Evolutionary conservation across 2,113 vertebrate species (phyloP).

Genomic region (Coracopsis vasa): DNA sequence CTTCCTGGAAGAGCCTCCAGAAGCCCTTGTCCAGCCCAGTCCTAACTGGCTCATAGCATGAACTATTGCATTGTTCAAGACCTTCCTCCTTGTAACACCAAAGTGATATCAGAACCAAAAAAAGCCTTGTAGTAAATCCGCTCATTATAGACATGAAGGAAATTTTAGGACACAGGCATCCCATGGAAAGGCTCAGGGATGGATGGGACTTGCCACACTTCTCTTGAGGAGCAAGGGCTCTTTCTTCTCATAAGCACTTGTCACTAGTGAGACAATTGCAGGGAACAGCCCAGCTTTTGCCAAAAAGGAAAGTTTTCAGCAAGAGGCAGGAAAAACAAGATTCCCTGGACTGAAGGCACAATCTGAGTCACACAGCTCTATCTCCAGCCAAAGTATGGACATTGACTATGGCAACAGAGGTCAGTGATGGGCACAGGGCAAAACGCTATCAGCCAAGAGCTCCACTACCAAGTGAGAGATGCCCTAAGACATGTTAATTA

Average conservation of each 20-base stretch:
- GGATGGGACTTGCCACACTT: not conserved
- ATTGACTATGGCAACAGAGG: not conserved
- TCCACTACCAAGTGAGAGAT: not conserved
- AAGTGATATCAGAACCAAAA: not conserved
- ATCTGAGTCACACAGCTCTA: not conserved
- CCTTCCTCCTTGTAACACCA: not conserved
- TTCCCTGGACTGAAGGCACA: not conserved
- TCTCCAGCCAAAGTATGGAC: not conserved
- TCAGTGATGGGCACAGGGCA: not conserved
- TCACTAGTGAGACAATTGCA: not conserved
- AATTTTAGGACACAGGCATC: not conserved
- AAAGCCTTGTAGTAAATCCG: not conserved
- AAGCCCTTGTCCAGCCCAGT: not conserved
- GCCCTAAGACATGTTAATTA: not conserved
- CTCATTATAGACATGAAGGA: not conserved
- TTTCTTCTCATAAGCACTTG: not conserved
- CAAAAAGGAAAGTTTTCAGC: not conserved
- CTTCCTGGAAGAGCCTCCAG: not conserved
- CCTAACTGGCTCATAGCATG: not conserved
- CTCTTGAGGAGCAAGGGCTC: not conserved
- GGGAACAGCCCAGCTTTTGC: not conserved
- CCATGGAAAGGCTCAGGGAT: not conserved
- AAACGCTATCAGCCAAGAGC: rapidly evolving
- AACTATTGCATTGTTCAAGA: not conserved
- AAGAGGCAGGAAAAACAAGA: not conserved